phyloP scores from a whole-genome alignment of 37 sponge, comb jelly and placozoan species.

The Eunapius fragilis region DNA sequence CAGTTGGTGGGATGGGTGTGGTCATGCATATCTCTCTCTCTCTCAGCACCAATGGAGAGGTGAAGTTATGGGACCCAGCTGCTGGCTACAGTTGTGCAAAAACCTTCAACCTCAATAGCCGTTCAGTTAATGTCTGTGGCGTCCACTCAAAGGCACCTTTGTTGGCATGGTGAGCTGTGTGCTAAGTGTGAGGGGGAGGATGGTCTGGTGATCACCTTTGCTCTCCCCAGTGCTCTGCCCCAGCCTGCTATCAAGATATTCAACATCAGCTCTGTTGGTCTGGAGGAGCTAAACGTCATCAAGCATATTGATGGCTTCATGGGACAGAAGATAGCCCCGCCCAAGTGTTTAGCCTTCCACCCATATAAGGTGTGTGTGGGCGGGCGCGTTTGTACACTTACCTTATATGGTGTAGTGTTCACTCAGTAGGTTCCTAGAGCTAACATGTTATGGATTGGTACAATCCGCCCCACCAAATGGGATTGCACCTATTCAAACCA shows the following conservation, averaged over 20 bases:
- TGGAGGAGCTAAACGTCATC: conserved; percentile 64
- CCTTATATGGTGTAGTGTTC: too few species aligned
- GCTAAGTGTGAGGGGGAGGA: background rate
- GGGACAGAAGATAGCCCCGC: conserved; percentile 90
- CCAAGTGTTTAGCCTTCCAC: conserved; percentile 87
- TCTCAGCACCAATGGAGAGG: conserved; percentile 76
- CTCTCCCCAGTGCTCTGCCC: conserved; percentile 34
- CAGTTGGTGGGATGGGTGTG: too few species aligned
- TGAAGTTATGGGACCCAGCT: conserved; percentile 81
- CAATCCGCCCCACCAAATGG: too few species aligned
- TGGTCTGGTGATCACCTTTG: background rate
- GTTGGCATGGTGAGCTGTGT: conserved; percentile 75
- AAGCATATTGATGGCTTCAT: conserved; percentile 94
- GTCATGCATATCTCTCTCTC: background rate
- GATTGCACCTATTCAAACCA: too few species aligned
- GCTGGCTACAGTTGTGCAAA: conserved; percentile 38
- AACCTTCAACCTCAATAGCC: conserved; percentile 22
- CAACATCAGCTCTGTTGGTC: conserved; percentile 60
- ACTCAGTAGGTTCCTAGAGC: too few species aligned
- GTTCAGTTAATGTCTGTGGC: conserved; percentile 60
- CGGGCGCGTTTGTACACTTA: background rate
- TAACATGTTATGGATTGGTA: too few species aligned
- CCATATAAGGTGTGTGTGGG: conserved; percentile 74
- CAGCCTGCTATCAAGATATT: conserved; percentile 78
- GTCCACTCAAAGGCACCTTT: conserved; percentile 66